Base-by-base conservation (phyloP, 2,797 vertebrate genomes). In the Tamandua tetradactyla region DNA sequence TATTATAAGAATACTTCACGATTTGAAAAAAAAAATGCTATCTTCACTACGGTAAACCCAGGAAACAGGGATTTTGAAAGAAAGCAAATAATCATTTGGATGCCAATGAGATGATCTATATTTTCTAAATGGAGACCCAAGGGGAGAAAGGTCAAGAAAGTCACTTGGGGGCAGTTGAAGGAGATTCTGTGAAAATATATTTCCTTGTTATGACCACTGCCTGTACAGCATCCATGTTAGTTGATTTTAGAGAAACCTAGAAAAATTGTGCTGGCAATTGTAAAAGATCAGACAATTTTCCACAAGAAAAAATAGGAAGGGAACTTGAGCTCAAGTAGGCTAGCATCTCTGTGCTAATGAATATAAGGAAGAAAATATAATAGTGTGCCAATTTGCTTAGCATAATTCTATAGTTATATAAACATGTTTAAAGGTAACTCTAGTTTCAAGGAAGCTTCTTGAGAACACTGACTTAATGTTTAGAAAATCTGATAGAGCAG, bases 91-190 rank as follows among this genome's bases (percentile, higher is more conserved):
- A 32, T 2, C 10, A 25, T 75, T 3, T 4, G 1, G n/a, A 30
- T n/a, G 17, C 27, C 22, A 32, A 17, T 59, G 20, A 37, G 23
- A 49, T 10, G 7, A 32, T 5, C 40, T 11, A 8, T 15, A 13
- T 14, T 14, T 61, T 23, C 23, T 7, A 64, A 62, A 3, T 13
- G 20, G 15, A 42, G 35, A 40, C 7, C 35, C 30, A 25, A 11
- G 4, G 42, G 55, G 69, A 62, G 35, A 52, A 81, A 68, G 30
- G 3, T 47, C 22, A 14, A 35, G 15, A 27, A 1, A 13, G 25
- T 71, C 5, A 42, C 17, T 32, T 47, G 27, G 0, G 0, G 10
- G 18, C 7, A 37, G 11, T 0, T 7, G 17, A 42, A 30, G 35
- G 14, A 40, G 3, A 62, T 30, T n/a, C 15, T 23, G 27, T n/a